Evolutionary conservation across 2,797 vertebrate genomes (phyloP).

Genomic region (Chlorospingus semifuscus): DNA sequence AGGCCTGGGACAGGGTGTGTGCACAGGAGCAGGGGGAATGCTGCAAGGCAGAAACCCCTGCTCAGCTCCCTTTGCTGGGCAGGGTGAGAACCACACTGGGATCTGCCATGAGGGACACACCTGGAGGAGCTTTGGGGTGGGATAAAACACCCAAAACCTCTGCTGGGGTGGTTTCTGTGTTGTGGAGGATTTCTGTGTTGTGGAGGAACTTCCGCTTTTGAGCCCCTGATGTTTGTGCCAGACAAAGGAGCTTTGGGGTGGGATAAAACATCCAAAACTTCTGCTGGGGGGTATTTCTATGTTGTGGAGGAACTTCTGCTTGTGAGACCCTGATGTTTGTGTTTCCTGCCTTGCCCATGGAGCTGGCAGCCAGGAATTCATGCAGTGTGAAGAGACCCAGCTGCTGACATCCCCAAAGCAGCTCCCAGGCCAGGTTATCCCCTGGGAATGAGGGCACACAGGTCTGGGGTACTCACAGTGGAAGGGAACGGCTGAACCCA

Average conservation of each 20-base stretch:
- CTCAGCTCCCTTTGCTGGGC: not conserved
- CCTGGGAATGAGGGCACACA: too few relatives aligned
- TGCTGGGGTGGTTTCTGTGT: not conserved
- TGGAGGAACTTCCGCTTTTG: not conserved
- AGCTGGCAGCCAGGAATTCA: not conserved
- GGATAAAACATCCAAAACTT: not conserved
- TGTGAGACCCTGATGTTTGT: not conserved
- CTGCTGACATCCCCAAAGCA: not conserved
- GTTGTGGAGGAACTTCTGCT: not conserved
- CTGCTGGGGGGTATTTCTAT: not conserved
- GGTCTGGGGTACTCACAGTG: too few relatives aligned
- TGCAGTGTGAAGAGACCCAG: not conserved
- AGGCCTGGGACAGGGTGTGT: not conserved
- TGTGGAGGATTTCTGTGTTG: not conserved
- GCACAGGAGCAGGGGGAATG: not conserved
- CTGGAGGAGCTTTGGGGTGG: not conserved
- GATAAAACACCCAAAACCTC: not conserved
- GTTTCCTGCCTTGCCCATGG: not conserved
- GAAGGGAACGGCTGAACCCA: slow-evolving; percentile 74
- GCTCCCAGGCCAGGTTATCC: too few relatives aligned
- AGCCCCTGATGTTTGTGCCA: not conserved
- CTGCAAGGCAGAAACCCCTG: not conserved
- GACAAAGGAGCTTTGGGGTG: not conserved
- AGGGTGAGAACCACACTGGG: not conserved
- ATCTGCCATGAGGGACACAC: accelerated